phyloP scores from a whole-genome alignment of 2,113 vertebrate species.

The Rattus norvegicus region GRCr8 NC_086019.1:166730001-166730500 shows the following conservation, averaged over 20 bases:
- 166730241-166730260: not conserved
- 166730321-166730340: not conserved
- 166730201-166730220: not conserved
- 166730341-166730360: not conserved
- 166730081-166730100: not conserved
- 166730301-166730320: not conserved
- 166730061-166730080: not conserved
- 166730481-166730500: not conserved
- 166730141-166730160: not conserved
- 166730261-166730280: not conserved
- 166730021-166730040: not conserved
- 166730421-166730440: no score
- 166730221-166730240: not conserved
- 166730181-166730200: not conserved
- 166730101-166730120: not conserved
- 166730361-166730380: not conserved
- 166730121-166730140: not conserved
- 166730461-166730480: not conserved
- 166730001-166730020: not conserved
- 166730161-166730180: not conserved
- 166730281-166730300: not conserved
- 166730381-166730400: not conserved
- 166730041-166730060: not conserved
- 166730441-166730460: not conserved
- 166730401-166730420: not conserved